phyloP scores from a whole-genome alignment of 2,113 vertebrate species.

The Erinaceus europaeus region DNA sequence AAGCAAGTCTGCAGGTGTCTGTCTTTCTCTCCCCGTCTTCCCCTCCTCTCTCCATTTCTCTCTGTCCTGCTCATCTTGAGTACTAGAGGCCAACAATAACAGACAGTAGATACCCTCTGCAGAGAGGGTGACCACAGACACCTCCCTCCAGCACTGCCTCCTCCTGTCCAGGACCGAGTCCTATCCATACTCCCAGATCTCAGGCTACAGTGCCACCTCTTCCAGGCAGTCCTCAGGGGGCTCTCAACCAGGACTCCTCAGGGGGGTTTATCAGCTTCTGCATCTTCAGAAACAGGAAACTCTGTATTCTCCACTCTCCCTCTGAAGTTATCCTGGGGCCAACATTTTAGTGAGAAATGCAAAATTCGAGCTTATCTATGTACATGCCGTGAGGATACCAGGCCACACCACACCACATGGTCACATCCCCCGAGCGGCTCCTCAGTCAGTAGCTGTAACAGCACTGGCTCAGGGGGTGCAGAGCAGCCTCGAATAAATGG shows the following conservation, averaged over 20 bases:
- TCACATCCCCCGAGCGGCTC: too few species aligned
- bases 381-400: not conserved
- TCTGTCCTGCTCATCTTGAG: too few species aligned
- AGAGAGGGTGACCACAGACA: not conserved
- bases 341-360: not conserved
- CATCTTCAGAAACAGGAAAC: not conserved
- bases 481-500: not conserved
- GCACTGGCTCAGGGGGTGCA: too few species aligned
- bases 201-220: not conserved
- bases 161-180: not conserved
- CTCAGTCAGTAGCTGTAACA: too few species aligned
- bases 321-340: not conserved
- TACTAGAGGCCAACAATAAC: too few species aligned
- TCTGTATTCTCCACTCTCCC: not conserved
- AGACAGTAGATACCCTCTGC: not conserved
- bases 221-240: not conserved
- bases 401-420: rapidly evolving
- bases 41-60: too few species aligned
- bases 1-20: too few species aligned
- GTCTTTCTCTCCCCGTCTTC: too few species aligned
- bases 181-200: not conserved
- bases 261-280: not conserved
- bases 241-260: not conserved
- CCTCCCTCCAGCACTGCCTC: not conserved
- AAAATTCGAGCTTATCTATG: not conserved